phyloP scores from a whole-genome alignment of 2,113 vertebrate species.

The Hypanus sabinus region DNA sequence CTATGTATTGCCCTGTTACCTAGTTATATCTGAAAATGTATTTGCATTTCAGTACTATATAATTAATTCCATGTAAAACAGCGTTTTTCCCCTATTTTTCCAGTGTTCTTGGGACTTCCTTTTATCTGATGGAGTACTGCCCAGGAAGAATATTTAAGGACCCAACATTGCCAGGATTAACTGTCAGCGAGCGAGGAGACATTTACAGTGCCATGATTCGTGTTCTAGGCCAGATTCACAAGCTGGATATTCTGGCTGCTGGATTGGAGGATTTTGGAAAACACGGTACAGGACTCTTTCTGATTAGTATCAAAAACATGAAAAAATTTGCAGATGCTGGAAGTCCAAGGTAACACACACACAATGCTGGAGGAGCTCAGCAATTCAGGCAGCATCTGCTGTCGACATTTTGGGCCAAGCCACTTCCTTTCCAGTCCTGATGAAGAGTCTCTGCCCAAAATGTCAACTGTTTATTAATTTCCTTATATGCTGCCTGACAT shows the following conservation, averaged over 20 bases:
- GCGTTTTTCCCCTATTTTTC: background rate
- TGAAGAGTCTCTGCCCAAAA: background rate
- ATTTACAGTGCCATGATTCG: slow-evolving; percentile 59
- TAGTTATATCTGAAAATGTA: background rate
- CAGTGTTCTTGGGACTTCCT: slow-evolving; percentile 61
- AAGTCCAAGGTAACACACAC: no score
- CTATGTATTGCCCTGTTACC: background rate
- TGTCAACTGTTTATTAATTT: no score
- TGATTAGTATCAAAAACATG: no score
- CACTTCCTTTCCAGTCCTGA: no score
- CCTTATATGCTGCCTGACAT: no score
- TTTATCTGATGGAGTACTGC: slow-evolving; percentile 66
- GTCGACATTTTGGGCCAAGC: no score
- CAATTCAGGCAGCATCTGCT: no score
- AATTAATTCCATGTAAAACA: background rate
- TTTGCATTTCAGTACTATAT: background rate
- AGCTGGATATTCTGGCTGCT: slow-evolving; percentile 48
- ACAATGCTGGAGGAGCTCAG: no score
- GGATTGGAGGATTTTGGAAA: slow-evolving; percentile 52
- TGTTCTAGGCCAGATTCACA: slow-evolving; percentile 64
- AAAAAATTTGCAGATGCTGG: no score
- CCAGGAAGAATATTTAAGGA: slow-evolving; percentile 57
- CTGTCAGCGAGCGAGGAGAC: slow-evolving; percentile 45
- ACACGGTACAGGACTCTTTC: slow-evolving; percentile 47
- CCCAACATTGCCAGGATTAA: slow-evolving; percentile 52